Evolutionary conservation across 2,888 invertebrate genomes (phyloP), one percentile per base, ranked within the genome.

Genomic region (Stenodema calcarata): DNA sequence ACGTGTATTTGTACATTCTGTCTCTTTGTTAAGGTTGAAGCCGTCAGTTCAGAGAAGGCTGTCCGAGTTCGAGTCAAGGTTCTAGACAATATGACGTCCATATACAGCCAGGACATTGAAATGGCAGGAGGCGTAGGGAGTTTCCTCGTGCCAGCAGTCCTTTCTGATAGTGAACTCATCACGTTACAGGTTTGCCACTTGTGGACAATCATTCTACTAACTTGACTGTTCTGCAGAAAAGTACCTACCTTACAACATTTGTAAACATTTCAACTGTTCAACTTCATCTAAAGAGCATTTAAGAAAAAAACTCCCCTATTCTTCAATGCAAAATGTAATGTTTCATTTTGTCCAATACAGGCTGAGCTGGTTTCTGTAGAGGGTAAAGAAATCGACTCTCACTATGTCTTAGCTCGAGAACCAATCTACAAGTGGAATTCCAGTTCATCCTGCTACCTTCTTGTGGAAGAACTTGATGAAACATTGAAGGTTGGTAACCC

Each of bases 101-200:
- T 94, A 90, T 94, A 94, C 91, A 94, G 94, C 88, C 94, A 94
- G 90, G 94, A 94, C 89, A 94, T 94, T 81, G 94, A 94, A 90
- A 94, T 94, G 92, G 93, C 94, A 0, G 93, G 93, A 3, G 94
- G 94, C 0, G 94, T 94, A 90, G 94, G 94, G 6, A 92, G 91
- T 28, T 94, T 94, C 90, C 92, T 94, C n/a, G 94, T 94, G 0
- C 94, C 94, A 0, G 94, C 94, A 75, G 94, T 94, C 30, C 91
- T 94, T 91, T 94, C 94, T 1, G 94, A 94, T 90, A 94, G 94
- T 88, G 94, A 94, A 28, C 92, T 93, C 88, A 93, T 94, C 88
- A 93, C 94, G 87, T 91, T 94, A 44, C 94, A 94, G 92, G 94
- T 94, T 90, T 23, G n/a, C 91, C 14, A 11, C 12, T 47, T 47